A percentile compares a stretch with the other conserved stretches of the same genome.
phyloP scores from a whole-genome alignment of 2,888 invertebrate genomes.

The Gastrophysa polygoni region DNA sequence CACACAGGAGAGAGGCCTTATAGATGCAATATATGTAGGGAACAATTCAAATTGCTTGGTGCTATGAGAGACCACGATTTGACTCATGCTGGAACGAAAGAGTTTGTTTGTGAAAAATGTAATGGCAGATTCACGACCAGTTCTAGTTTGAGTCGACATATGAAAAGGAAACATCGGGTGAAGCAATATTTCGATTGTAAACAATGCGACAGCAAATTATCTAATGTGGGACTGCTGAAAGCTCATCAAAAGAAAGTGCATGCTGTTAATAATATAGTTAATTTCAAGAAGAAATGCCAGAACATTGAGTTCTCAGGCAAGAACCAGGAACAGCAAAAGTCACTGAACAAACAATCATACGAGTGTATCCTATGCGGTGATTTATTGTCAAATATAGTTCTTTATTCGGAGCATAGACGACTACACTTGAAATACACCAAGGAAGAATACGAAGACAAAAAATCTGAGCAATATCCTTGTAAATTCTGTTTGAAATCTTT shows the following conservation, averaged over 20 bases:
- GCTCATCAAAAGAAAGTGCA: neutral
- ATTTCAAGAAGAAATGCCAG: too few species aligned
- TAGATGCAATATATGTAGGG: constrained; percentile 12
- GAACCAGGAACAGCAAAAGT: neutral
- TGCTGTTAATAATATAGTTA: neutral
- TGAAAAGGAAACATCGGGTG: constrained; percentile 6
- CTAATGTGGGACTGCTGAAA: neutral
- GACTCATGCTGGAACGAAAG: constrained; percentile 9
- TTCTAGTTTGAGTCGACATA: constrained; percentile 13
- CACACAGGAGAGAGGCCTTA: constrained; percentile 14
- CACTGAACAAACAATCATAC: neutral
- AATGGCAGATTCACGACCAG: constrained; percentile 3
- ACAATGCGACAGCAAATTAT: neutral
- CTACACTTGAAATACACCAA: constrained; percentile 7
- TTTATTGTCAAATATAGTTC: neutral
- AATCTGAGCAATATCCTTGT: neutral
- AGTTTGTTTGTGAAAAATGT: constrained; percentile 10
- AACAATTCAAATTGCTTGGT: constrained; percentile 7
- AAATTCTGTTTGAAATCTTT: constrained; percentile 6
- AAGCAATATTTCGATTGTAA: neutral
- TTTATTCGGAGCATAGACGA: constrained; percentile 6
- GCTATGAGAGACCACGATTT: constrained; percentile 4
- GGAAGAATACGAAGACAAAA: neutral
- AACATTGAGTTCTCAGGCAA: too few species aligned
- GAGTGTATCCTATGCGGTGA: constrained; percentile 6